Base-by-base conservation (phyloP, 2,113 vertebrate species). In the Oostethus manadensis region DNA sequence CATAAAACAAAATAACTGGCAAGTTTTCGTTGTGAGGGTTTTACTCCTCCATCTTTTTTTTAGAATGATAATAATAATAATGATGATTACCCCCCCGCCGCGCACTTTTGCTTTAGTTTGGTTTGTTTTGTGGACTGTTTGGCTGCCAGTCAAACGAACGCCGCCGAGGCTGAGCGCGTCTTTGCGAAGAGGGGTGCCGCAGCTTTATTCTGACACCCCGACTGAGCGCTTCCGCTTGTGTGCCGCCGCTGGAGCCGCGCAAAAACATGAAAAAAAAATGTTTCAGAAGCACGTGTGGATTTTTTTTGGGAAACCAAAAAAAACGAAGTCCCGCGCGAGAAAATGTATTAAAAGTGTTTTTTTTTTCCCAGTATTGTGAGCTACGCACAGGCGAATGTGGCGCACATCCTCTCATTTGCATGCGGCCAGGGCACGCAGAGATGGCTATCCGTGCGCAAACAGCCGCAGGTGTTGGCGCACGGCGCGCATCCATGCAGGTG, bases 191-290 rank as follows among this genome's bases (percentile, higher is more conserved):
- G 43, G 66, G 38, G 66, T 64, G 64, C 68, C 69, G 57, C 47
- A 55, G 60, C 66, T 67, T 62, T 49, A 56, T 79, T 76, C 20
- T 64, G 71, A 49, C 73, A 72, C 70, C 76, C 42, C 79, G 72
- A 81, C 66, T 76, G 71, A 76, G 74, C 3, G 70, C 71, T 86
- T 82, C 84, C 77, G 79, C 53, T 13, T 20, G 11, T 42, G 33
- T 40, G 40, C 33, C 53, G 33, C 18, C 35, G 14, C 38, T 40
- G 29, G 23, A 71, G 62, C 64, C n/a, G 47, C 20, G 42, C 17
- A 29, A 58, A 14, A 15, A 8, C n/a, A 4, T 29, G 6, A 33
- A 33, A 33, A 33, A 33, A 33, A 7, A 33, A 3, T n/a, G n/a
- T n/a, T n/a, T n/a, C n/a, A n/a, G n/a, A n/a, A n/a, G n/a, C n/a